phyloP scores from a whole-genome alignment of 2,888 invertebrate species.

The Drosophila quinaria region DNA sequence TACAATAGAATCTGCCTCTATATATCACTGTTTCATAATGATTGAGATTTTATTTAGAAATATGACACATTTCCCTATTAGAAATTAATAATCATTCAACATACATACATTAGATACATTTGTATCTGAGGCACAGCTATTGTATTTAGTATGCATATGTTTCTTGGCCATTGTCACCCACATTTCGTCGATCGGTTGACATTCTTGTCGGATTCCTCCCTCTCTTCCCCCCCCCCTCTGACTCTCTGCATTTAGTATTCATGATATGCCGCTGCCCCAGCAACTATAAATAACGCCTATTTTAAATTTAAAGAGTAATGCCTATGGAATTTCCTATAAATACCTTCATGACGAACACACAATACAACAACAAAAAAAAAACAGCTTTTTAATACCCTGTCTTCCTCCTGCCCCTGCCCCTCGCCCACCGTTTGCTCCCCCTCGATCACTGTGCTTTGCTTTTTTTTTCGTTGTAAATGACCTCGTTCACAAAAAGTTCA shows the following conservation, averaged over 20 bases:
- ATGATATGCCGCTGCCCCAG: slow-evolving; percentile 51
- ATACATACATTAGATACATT: slow-evolving; percentile 4
- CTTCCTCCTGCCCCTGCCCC: slow-evolving; percentile 4
- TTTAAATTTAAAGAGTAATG: slow-evolving; percentile 66
- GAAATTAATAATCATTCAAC: not conserved
- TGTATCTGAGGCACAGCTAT: not conserved
- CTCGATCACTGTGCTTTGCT: slow-evolving; percentile 22
- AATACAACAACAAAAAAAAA: slow-evolving; percentile 20
- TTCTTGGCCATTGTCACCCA: slow-evolving; percentile 34
- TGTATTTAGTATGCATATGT: not conserved
- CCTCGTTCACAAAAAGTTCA: slow-evolving; percentile 78
- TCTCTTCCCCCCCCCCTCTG: not conserved
- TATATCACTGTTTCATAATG: not conserved
- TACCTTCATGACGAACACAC: slow-evolving; percentile 72
- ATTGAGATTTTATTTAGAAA: not conserved
- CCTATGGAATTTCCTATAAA: slow-evolving; percentile 77
- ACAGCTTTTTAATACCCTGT: slow-evolving; percentile 51
- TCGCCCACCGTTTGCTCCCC: not conserved
- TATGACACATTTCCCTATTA: not conserved
- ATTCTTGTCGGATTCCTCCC: slow-evolving; percentile 11
- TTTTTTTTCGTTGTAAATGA: slow-evolving; percentile 72
- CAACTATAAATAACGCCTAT: slow-evolving; percentile 72
- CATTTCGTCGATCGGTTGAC: slow-evolving; percentile 38
- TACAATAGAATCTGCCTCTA: not conserved
- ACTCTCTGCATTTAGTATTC: slow-evolving; percentile 53